Evolutionary conservation across 2,797 vertebrate genomes (phyloP), one percentile per base, ranked within the genome.

Genomic region (Gymnodraco acuticeps): DNA sequence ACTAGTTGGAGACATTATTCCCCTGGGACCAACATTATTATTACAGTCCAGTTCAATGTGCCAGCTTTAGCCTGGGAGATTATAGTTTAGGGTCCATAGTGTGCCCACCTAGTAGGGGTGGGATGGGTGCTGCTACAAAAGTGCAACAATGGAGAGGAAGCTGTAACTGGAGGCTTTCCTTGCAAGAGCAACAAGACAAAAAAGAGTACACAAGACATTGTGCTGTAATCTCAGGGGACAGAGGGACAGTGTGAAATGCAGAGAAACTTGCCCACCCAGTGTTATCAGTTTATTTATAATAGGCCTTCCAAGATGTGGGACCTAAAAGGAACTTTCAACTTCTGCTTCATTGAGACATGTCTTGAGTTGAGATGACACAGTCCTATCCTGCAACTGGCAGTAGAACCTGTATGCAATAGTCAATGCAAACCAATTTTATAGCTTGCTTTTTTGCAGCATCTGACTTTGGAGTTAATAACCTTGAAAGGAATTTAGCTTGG

Each of bases 101-200:
- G 87, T 88, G 77, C 87, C 84, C 75, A 84, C 75, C 76, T 77
- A 88, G 71, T 81, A 73, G 62, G 65, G 80, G 75, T 85, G 71
- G 81, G 66, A 75, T 84, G 78, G 87, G 70, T 88, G 88, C 81
- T 88, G 73, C 63, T 86, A 47, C 72, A 86, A 82, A 59, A 72
- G 68, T 69, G 51, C 68, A 91, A 90, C 91, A 93, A 93, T 91
- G 53, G 87, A 74, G 75, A 85, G 93, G 90, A 93, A 93, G 79
- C 82, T 78, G 64, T 64, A 80, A 73, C 63, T 54, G 70, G 76
- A 69, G 47, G 70, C 73, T 83, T 89, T 86, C 82, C 80, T 73
- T 81, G 85, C 82, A 82, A 23, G 77, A 85, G 72, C 63, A 13
- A 60, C 51, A 59, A 76, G 73, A 27, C 59, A 47, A 43, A 83